Evolutionary conservation across 2,888 invertebrate genomes (phyloP).

Genomic region (Euplagia quadripunctaria): DNA sequence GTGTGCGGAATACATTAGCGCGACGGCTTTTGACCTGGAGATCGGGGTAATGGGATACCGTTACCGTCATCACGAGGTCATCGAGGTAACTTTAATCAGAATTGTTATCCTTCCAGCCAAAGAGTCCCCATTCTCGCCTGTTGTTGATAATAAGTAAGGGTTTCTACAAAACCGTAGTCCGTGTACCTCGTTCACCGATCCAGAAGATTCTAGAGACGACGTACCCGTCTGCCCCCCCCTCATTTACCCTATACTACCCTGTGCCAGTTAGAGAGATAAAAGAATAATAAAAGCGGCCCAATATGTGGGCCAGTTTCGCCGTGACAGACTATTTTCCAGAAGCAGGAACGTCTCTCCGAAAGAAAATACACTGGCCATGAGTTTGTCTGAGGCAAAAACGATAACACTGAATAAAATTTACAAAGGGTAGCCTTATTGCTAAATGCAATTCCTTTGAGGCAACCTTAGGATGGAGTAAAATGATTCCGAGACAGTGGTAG

Average conservation of each 20-base stretch:
- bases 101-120: neutral
- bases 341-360: too few species aligned
- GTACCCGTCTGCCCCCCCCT: neutral
- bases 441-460: too few species aligned
- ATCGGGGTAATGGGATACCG: neutral
- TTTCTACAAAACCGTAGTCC: neutral
- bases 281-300: neutral
- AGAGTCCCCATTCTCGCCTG: neutral
- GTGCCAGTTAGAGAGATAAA: neutral
- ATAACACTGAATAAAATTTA: too few species aligned
- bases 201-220: neutral
- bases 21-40: neutral
- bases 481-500: too few species aligned
- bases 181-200: too few species aligned
- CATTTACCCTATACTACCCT: neutral
- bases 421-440: too few species aligned
- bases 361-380: too few species aligned
- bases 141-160: neutral
- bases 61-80: neutral
- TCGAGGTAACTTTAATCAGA: neutral
- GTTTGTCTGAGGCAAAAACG: too few species aligned
- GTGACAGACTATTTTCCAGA: too few species aligned
- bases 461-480: too few species aligned
- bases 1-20: neutral
- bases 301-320: too few species aligned